Percentiles rank a stretch among this genome's conserved stretches.
phyloP scores from a whole-genome alignment of 2,888 invertebrate species.

The Hirtodrosophila cameraria region DNA sequence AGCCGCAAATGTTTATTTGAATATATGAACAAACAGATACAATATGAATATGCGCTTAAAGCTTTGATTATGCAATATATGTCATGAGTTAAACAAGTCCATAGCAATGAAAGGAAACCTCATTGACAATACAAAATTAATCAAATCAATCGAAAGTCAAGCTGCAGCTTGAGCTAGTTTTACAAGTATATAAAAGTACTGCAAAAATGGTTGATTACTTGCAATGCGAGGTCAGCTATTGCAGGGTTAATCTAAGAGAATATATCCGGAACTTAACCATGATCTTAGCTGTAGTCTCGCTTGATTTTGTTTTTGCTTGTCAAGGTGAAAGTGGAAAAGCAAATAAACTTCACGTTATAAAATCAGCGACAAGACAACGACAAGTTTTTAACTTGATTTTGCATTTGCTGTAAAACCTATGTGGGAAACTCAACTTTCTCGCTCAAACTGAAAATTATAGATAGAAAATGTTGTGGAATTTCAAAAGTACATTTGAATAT shows the following conservation, averaged over 20 bases:
- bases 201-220: slow-evolving; percentile 7
- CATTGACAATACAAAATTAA: slow-evolving; percentile 37
- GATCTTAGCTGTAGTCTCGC: slow-evolving; percentile 16
- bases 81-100: slow-evolving; percentile 5
- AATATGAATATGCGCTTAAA: not conserved
- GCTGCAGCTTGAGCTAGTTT: slow-evolving; percentile 13
- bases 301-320: slow-evolving; percentile 11
- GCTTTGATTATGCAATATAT: slow-evolving; percentile 48
- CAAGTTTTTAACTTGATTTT: slow-evolving; percentile 49
- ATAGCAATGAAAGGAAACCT: slow-evolving; percentile 7
- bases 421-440: slow-evolving; percentile 58
- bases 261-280: slow-evolving; percentile 13
- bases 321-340: slow-evolving; percentile 67
- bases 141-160: slow-evolving; percentile 42
- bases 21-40: not conserved
- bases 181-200: not conserved
- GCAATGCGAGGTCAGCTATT: slow-evolving; percentile 9
- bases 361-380: slow-evolving; percentile 39
- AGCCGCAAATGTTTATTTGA: slow-evolving; percentile 24
- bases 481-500: not conserved
- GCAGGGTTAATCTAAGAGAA: no score
- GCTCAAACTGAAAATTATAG: slow-evolving; percentile 5
- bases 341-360: slow-evolving; percentile 68
- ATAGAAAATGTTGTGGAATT: not conserved
- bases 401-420: slow-evolving; percentile 12